Evolutionary conservation across 2,113 vertebrate species (phyloP).

Genomic region (Pelobates fuscus): DNA sequence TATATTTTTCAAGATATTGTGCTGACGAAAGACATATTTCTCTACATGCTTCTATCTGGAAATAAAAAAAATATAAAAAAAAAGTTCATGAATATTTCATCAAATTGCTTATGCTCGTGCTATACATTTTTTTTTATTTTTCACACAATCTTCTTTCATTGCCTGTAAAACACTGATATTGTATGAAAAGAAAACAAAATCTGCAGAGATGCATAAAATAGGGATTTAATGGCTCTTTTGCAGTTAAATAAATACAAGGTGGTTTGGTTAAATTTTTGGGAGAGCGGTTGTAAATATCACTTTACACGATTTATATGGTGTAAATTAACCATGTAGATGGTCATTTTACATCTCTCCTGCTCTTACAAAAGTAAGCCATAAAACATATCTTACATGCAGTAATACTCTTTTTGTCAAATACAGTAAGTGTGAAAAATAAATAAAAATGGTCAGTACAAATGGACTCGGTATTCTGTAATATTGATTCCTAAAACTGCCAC

Average conservation of each 20-base stretch:
- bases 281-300: too few relatives aligned
- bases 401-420: too few relatives aligned
- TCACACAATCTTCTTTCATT: not conserved
- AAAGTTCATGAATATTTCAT: constrained; percentile 31
- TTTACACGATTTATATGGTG: too few relatives aligned
- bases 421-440: too few relatives aligned
- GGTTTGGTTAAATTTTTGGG: too few relatives aligned
- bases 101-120: not conserved
- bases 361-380: too few relatives aligned
- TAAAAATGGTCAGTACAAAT: too few relatives aligned
- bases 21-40: constrained; percentile 35
- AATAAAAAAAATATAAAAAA: constrained; percentile 11
- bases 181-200: not conserved
- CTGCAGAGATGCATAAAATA: not conserved
- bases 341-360: too few relatives aligned
- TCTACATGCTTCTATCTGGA: not conserved
- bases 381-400: too few relatives aligned
- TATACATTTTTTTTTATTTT: not conserved
- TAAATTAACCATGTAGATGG: too few relatives aligned
- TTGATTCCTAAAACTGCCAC: too few relatives aligned
- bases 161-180: not conserved
- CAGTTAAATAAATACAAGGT: not conserved
- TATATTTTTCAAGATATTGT: not conserved
- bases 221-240: not conserved
- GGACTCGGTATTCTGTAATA: too few relatives aligned